Conservation (phyloP, 2,797 vertebrate species). For the Phataginus tricuspis region DNA sequence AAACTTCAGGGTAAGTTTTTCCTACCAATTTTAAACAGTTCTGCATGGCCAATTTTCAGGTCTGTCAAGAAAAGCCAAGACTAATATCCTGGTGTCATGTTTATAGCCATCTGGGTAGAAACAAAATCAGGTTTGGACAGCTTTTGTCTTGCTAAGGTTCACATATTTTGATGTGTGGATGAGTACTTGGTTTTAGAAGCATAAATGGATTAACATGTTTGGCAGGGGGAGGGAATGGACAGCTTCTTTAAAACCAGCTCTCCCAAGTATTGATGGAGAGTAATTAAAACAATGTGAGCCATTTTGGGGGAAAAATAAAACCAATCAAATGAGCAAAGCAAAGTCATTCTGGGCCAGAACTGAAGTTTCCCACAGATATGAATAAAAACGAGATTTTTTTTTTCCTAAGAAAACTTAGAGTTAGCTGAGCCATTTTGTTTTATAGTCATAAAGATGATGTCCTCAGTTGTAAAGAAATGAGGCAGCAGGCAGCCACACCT, state of each 20-base stretch:
- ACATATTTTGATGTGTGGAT: constrained; percentile 80
- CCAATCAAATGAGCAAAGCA: not conserved
- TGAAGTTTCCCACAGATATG: not conserved
- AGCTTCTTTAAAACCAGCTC: constrained; percentile 58
- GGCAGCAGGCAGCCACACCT: constrained; percentile 36
- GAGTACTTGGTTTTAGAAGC: constrained; percentile 77
- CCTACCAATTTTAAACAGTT: constrained; percentile 79
- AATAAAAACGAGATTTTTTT: constrained; percentile 34
- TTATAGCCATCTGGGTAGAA: constrained; percentile 81
- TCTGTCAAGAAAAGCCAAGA: constrained; percentile 84
- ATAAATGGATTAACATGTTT: constrained; percentile 71
- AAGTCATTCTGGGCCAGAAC: not conserved
- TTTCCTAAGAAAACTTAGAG: constrained; percentile 15
- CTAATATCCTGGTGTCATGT: constrained; percentile 80
- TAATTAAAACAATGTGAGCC: constrained; percentile 58
- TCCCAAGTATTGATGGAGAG: constrained; percentile 55
- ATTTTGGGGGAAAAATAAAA: not conserved
- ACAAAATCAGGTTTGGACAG: constrained; percentile 82
- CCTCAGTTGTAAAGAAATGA: constrained; percentile 17
- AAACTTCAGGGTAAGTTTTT: constrained; percentile 79
- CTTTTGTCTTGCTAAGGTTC: constrained; percentile 83
- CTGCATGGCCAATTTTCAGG: constrained; percentile 83
- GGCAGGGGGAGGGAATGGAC: constrained; percentile 35
- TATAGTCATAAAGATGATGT: constrained; percentile 14
- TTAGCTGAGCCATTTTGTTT: constrained; percentile 23